Base-by-base conservation (phyloP, 1,140 invertebrate genomes). In the Drosophila mojavensis region DNA sequence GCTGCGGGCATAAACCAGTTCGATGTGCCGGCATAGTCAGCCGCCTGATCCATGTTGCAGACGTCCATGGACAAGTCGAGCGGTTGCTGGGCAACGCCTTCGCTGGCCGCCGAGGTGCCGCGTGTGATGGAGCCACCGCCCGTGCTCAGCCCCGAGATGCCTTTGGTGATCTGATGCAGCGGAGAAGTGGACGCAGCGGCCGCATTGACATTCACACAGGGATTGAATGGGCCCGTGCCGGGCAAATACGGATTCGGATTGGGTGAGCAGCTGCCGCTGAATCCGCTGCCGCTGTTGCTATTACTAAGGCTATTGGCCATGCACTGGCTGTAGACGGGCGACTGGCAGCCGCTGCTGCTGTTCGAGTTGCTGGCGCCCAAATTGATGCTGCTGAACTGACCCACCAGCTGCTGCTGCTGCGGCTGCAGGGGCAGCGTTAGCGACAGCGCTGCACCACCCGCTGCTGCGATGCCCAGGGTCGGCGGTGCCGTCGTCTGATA, bases 101-200 rank as follows among this genome's bases (percentile, higher is more conserved):
- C 91, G 89, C 65, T 94, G 76, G 84, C 92, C 67, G 72, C 94
- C 0, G 95, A 94, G 1, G 94, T 96, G 72, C 96, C 96, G 83
- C 96, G 94, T 0, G 95, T 96, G 41, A 97, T 97, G n/a, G 96
- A 96, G 41, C 95, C 95, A 17, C 95, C 76, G 5, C 93, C 91
- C 0, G 94, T 95, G 77, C 94, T 95, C 10, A 95, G 78, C 47
- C 93, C 94, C 48, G 94, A 95, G 10, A 95, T 93, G 20, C 94
- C 94, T 83, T 92, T 92, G 26, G 92, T 92, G 17, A 92, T 92
- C 75, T 92, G 92, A 74, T 92, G 92, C 24, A 92, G 72, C 4
- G 92, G 92, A 0, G 92, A 92, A 2, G 88, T 80, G 9, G 62
- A 11, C 79, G 5, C 83, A 3, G 43, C 43, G 2, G 11, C 90